Conservation (phyloP, 2,797 vertebrate genomes). For the Gymnodraco acuticeps region DNA sequence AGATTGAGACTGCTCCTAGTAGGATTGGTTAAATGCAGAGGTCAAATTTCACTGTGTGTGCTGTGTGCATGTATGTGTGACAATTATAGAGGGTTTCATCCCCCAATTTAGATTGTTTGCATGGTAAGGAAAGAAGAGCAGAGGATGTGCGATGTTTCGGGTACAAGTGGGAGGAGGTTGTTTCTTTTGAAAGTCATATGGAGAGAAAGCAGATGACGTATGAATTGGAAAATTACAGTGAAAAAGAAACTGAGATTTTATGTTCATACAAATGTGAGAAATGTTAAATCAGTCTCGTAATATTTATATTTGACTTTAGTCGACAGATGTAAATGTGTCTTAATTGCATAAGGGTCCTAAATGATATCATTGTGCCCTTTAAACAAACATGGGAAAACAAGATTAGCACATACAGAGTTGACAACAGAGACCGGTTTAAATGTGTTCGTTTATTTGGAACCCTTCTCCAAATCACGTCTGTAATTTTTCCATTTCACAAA, state of each 20-base stretch:
- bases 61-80: too few relatives aligned
- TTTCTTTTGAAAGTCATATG: slow-evolving; percentile 21
- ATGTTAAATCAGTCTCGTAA: background rate
- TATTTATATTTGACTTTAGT: background rate
- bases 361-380: slow-evolving; percentile 1
- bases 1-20: background rate
- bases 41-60: too few relatives aligned
- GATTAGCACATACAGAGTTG: slow-evolving; percentile 44
- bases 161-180: slow-evolving; percentile 34
- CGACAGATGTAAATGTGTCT: too few relatives aligned
- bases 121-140: background rate
- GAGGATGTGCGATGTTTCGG: background rate
- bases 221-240: slow-evolving; percentile 26
- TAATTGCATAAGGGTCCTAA: too few relatives aligned
- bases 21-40: too few relatives aligned
- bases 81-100: too few relatives aligned
- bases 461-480: slow-evolving; percentile 83
- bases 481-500: slow-evolving; percentile 86
- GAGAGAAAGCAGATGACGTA: slow-evolving; percentile 35
- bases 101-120: background rate
- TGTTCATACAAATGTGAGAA: slow-evolving; percentile 4
- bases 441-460: slow-evolving; percentile 85
- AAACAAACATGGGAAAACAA: slow-evolving; percentile 11
- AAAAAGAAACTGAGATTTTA: slow-evolving; percentile 11
- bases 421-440: slow-evolving; percentile 71